These are phyloP conservation scores for Zele albiditarsus DNA, from an alignment of 2,888 invertebrate species.

Conservation along the genomic window DNA sequence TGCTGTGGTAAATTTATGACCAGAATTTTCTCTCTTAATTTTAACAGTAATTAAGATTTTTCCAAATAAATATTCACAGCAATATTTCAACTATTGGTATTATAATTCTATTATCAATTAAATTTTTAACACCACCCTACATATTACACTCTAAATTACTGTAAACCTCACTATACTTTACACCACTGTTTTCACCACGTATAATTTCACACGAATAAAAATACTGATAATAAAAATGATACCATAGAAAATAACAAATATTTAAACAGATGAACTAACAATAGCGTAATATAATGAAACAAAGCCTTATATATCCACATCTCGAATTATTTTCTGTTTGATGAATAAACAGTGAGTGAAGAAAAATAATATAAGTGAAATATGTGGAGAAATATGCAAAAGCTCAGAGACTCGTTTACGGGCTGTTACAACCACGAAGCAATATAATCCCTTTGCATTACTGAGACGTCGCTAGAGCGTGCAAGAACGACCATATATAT, in stretches of 20 bases:
- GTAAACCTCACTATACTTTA: too few species aligned
- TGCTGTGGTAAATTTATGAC: too few species aligned
- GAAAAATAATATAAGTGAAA: not conserved
- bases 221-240: not conserved
- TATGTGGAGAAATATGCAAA: slow-evolving; percentile 26
- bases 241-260: not conserved
- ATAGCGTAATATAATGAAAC: not conserved
- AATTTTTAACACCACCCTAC: too few species aligned
- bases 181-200: too few species aligned
- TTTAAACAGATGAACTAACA: not conserved
- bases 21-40: too few species aligned
- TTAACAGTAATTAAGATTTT: too few species aligned
- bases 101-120: too few species aligned
- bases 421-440: slow-evolving; percentile 50
- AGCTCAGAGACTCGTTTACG: slow-evolving; percentile 7
- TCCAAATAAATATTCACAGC: too few species aligned
- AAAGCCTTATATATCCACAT: not conserved
- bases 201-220: not conserved
- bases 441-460: slow-evolving; percentile 62
- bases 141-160: too few species aligned
- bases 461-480: slow-evolving; percentile 50
- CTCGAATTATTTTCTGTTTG: not conserved
- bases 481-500: slow-evolving; percentile 45
- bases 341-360: not conserved
- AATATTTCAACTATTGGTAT: too few species aligned